Conservation (phyloP, 64 coral and sea anemone species). For the Stylophora pistillata region DNA sequence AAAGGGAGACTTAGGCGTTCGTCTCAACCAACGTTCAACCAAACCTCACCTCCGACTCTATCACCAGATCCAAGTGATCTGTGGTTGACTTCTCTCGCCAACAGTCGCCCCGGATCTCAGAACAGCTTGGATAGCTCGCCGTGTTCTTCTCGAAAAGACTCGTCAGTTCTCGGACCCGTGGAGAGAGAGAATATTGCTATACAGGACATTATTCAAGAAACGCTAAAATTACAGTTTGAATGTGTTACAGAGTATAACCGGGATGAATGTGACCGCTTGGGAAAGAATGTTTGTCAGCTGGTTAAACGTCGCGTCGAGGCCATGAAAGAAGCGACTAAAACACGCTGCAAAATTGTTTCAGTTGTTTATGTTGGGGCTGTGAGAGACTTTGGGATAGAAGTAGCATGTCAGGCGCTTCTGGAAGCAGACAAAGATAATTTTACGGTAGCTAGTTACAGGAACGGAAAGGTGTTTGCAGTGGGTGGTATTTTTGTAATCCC, state of each 20-base stretch:
- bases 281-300: slow-evolving; percentile 86
- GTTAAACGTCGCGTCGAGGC: slow-evolving; percentile 82
- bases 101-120: slow-evolving; percentile 14
- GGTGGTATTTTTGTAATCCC: slow-evolving; percentile 61
- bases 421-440: slow-evolving; percentile 81
- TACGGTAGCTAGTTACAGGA: slow-evolving; percentile 79
- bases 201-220: slow-evolving; percentile 86
- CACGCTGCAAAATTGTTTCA: slow-evolving; percentile 78
- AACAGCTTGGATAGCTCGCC: slow-evolving; percentile 77
- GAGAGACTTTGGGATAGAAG: slow-evolving; percentile 72
- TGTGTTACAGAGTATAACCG: slow-evolving; percentile 78
- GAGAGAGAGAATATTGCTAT: slow-evolving; percentile 76
- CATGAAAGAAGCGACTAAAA: slow-evolving; percentile 76
- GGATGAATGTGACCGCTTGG: slow-evolving; percentile 81
- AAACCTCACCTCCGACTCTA: slow-evolving; percentile 57
- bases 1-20: slow-evolving; percentile 54
- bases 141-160: slow-evolving; percentile 49
- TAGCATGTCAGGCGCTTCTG: slow-evolving; percentile 70
- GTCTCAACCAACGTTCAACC: slow-evolving; percentile 40
- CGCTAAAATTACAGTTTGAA: slow-evolving; percentile 85
- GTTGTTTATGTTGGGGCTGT: slow-evolving; percentile 86
- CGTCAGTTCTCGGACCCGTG: slow-evolving; percentile 10
- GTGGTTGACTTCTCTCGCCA: background rate
- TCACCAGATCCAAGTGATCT: slow-evolving; percentile 32
- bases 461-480: slow-evolving; percentile 81